phyloP scores from a whole-genome alignment of 2,888 invertebrate species.

The Lamellibrachia satsuma region DNA sequence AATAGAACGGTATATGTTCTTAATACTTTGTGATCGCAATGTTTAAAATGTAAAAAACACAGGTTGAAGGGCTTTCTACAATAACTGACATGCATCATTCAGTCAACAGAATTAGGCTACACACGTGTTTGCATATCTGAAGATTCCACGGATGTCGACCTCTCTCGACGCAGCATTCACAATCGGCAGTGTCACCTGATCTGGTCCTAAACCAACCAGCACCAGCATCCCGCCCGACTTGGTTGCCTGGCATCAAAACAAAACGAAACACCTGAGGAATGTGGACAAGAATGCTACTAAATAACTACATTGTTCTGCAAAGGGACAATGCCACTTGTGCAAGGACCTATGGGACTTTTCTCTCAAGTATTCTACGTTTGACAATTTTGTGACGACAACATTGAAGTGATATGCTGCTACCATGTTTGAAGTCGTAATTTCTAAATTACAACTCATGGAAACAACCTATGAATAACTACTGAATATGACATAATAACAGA shows the following conservation, averaged over 20 bases:
- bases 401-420: no score
- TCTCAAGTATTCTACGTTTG: no score
- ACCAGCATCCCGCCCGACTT: conserved; percentile 86
- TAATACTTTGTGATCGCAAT: no score
- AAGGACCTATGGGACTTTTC: no score
- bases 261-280: conserved; percentile 1
- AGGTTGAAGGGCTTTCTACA: no score
- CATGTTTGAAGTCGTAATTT: no score
- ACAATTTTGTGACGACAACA: no score
- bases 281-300: background rate
- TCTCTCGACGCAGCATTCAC: conserved; percentile 83
- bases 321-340: no score
- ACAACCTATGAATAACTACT: no score
- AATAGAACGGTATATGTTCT: no score
- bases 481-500: no score
- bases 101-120: conserved; percentile 33
- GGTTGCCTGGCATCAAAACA: conserved; percentile 74
- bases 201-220: conserved; percentile 86
- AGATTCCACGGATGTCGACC: conserved; percentile 91
- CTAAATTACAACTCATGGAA: no score
- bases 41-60: background rate
- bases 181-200: conserved; percentile 83
- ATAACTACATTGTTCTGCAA: background rate
- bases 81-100: background rate
- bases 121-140: conserved; percentile 78